Conservation (phyloP, 2,888 invertebrate genomes). For the Acanthosepion pharaonis region DNA sequence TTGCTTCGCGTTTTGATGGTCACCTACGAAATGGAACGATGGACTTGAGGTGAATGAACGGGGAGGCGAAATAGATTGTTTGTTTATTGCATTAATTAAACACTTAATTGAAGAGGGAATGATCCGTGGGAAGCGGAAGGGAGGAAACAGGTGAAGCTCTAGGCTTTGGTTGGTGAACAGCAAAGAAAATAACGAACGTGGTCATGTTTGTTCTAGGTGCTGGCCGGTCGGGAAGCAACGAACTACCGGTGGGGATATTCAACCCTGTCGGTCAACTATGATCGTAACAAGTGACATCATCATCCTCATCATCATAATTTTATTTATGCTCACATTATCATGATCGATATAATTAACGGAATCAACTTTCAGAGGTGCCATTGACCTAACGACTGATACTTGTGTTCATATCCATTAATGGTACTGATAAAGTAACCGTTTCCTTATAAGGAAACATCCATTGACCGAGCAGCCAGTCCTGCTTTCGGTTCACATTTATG, state of each 20-base stretch:
- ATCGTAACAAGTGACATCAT: neutral
- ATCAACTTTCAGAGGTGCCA: too few relatives aligned
- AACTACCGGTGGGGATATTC: neutral
- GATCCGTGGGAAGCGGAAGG: neutral
- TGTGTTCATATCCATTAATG: too few relatives aligned
- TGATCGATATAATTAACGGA: too few relatives aligned
- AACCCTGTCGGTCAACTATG: neutral
- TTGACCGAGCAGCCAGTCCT: too few relatives aligned
- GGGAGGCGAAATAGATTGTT: neutral
- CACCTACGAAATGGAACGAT: neutral
- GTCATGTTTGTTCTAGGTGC: neutral
- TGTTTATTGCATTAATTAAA: slow-evolving; percentile 33
- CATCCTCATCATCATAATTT: neutral
- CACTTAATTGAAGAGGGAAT: neutral
- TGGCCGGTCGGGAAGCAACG: neutral
- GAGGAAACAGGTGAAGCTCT: neutral
- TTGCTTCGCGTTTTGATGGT: neutral
- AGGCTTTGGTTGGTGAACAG: neutral
- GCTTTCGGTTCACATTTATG: too few relatives aligned
- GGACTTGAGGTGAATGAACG: neutral
- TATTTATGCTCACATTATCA: too few relatives aligned
- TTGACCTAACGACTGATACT: too few relatives aligned
- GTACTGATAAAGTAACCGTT: too few relatives aligned
- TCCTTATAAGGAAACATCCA: too few relatives aligned
- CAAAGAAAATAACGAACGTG: neutral